Evolutionary conservation across 2,888 invertebrate species (phyloP), one percentile per base, ranked within the genome.

Genomic region (Cantharis rufa): DNA sequence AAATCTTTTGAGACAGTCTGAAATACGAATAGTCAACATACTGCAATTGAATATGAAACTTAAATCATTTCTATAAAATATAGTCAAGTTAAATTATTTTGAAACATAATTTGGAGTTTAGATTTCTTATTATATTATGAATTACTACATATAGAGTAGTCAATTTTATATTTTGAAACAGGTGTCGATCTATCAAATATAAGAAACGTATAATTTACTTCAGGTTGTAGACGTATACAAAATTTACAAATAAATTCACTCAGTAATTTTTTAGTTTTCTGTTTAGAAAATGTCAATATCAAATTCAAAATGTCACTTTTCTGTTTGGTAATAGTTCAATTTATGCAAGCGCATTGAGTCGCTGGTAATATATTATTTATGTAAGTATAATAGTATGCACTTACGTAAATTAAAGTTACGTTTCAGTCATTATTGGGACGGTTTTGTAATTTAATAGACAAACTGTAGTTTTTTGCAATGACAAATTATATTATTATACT

Each of bases 1-100:
- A 71, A n/a, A 62, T n/a, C 62, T 24, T 62, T 71, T 71, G n/a
- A 24, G n/a, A 16, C 9, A 21, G 9, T 61, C 24, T 32, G 24
- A 32, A 24, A 28, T 70, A 48, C 16, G 69, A 15, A 27, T 62
- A 71, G 62, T 71, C 62, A 62, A 71, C 62, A 70, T 15, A 71
- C 62, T 71, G 24, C 63, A 71, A 71, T 71, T 63, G 63, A 63
- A 24, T 63, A 28, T 63, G 62, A 63, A 62, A 62, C 62, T 24
- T n/a, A 16, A 71, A 71, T 71, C 27, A 71, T 63, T 63, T 21
- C 32, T n/a, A 48, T 48, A 7, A 28, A n/a, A 11, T 15, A 61
- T 28, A n/a, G 7, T 15, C 21, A 27, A 16, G 71, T 71, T n/a
- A 71, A 63, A 16, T 63, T 71, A 71, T 71, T n/a, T 63, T 28